A percentile compares a stretch with the other conserved stretches of the same genome.
Conservation (phyloP, 2,888 invertebrate species). For the Lypha dubia region DNA sequence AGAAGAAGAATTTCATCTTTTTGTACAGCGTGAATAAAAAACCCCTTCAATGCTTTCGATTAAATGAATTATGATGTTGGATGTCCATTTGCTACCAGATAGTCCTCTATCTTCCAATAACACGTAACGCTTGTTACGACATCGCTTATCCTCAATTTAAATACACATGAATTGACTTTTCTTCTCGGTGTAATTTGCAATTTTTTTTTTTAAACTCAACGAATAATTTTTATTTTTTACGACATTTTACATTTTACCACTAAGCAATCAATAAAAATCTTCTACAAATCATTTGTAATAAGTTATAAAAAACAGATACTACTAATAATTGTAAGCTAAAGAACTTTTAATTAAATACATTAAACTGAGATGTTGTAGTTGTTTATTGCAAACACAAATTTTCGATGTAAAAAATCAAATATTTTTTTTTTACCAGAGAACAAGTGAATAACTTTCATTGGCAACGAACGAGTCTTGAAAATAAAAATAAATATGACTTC, state of each 20-base stretch:
- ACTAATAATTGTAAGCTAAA: conserved; percentile 16
- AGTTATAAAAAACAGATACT: conserved; percentile 20
- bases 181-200: too few species aligned
- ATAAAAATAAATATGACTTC: conserved; percentile 71
- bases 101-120: too few species aligned
- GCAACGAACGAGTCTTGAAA: conserved; percentile 32
- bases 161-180: too few species aligned
- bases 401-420: conserved; percentile 40
- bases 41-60: too few species aligned
- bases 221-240: background rate
- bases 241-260: conserved; percentile 11
- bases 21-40: too few species aligned
- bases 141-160: too few species aligned
- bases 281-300: conserved; percentile 39
- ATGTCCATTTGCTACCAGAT: too few species aligned
- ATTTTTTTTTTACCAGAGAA: conserved; percentile 39
- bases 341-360: conserved; percentile 43
- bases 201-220: too few species aligned
- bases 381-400: conserved; percentile 20
- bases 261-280: conserved; percentile 43
- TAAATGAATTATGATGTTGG: too few species aligned
- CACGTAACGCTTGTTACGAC: too few species aligned
- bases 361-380: conserved; percentile 14
- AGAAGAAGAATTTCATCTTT: too few species aligned
- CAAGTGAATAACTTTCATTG: conserved; percentile 52